Conservation (phyloP, 1,140 invertebrate species). For the Drosophila mojavensis region DNA sequence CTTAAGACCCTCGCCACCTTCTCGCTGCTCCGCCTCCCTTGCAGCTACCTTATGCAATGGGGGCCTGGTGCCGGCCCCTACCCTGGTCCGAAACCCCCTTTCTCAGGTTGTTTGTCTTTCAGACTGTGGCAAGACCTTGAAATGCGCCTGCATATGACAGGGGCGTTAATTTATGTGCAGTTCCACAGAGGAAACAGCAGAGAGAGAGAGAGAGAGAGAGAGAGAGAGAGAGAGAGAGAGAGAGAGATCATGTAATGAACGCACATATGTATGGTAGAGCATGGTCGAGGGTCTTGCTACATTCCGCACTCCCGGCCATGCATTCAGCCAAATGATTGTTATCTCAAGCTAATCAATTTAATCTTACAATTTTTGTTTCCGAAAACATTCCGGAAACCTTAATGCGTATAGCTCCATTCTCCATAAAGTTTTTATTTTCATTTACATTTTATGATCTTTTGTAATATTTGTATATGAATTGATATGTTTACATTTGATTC, state of each 20-base stretch:
- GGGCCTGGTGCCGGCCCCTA: background rate
- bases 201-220: background rate
- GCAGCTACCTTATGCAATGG: slow-evolving; percentile 10
- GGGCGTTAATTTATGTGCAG: slow-evolving; percentile 77
- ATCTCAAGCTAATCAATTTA: slow-evolving; percentile 42
- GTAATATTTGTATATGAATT: too few species aligned
- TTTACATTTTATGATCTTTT: background rate
- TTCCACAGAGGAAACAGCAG: background rate
- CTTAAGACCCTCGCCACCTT: slow-evolving; percentile 5
- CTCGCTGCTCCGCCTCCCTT: background rate
- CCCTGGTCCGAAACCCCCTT: background rate
- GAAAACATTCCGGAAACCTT: background rate
- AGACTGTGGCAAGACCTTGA: slow-evolving; percentile 65
- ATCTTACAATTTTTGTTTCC: background rate
- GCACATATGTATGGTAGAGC: background rate
- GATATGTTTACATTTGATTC: too few species aligned
- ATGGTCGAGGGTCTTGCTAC: background rate
- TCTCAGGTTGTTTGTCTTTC: slow-evolving; percentile 42
- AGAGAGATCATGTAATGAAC: slow-evolving; percentile 15
- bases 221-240: background rate
- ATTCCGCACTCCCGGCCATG: slow-evolving; percentile 20
- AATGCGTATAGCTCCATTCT: background rate
- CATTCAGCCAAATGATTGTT: slow-evolving; percentile 46
- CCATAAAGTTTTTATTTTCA: background rate
- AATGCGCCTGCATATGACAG: slow-evolving; percentile 72